Conservation (phyloP, 1,140 invertebrate species). For the Melanaphis sacchari region DNA sequence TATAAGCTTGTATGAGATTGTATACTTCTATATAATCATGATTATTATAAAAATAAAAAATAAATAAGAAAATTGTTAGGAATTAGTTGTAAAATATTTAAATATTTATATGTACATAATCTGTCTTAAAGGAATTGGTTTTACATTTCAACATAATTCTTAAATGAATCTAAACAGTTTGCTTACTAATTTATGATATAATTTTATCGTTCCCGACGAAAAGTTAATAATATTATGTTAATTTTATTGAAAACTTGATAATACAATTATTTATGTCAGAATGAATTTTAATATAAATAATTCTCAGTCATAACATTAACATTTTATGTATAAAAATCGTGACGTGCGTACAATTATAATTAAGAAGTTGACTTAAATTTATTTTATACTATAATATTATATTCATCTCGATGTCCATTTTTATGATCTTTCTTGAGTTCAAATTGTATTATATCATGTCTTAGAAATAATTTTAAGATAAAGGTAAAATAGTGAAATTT, state of each 20-base stretch:
- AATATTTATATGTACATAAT: background rate
- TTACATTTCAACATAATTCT: background rate
- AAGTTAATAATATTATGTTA: background rate
- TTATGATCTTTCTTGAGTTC: background rate
- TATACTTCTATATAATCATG: background rate
- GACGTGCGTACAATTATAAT: background rate
- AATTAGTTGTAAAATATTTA: conserved; percentile 16
- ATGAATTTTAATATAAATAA: conserved; percentile 5
- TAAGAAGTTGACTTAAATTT: background rate
- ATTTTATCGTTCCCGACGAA: background rate
- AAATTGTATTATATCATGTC: background rate
- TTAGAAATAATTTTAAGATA: background rate
- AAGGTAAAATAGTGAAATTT: background rate
- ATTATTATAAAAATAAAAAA: background rate
- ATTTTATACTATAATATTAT: background rate
- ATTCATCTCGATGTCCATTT: background rate
- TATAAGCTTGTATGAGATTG: background rate
- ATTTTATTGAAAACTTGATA: background rate
- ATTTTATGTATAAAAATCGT: background rate
- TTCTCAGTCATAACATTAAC: background rate
- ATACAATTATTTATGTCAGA: background rate
- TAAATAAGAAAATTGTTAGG: background rate
- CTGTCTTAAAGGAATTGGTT: background rate
- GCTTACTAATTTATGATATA: background rate
- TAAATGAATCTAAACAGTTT: background rate